A percentile compares a stretch with the other conserved stretches of the same genome.
Conservation (phyloP, 2,113 vertebrate genomes). For the Saguinus midas region DNA sequence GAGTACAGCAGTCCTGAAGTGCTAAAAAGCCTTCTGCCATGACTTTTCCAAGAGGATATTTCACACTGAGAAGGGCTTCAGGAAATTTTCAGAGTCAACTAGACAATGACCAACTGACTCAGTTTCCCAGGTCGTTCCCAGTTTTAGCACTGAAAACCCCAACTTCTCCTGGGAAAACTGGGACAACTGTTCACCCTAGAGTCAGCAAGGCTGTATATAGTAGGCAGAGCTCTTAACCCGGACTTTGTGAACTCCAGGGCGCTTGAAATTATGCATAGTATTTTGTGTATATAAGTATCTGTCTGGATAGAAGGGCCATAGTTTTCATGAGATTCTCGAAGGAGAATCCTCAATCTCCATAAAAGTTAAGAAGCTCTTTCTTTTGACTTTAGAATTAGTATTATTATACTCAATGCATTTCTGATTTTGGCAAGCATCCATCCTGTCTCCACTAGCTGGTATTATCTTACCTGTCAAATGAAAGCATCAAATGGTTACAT, state of each 20-base stretch:
- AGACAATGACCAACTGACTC: background rate
- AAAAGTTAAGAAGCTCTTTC: background rate
- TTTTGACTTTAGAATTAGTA: background rate
- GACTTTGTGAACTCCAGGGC: background rate
- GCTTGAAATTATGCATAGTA: background rate
- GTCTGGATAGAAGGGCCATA: background rate
- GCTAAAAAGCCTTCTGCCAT: background rate
- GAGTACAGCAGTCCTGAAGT: background rate
- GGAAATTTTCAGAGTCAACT: background rate
- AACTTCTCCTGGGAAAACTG: background rate
- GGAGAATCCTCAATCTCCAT: background rate
- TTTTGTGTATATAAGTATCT: background rate
- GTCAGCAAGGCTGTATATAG: background rate
- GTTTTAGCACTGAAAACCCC: background rate
- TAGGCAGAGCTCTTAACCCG: background rate
- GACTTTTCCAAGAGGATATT: background rate
- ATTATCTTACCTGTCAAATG: background rate
- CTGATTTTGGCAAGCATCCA: background rate
- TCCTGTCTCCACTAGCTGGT: background rate
- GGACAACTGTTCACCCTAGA: background rate
- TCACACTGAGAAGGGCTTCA: background rate
- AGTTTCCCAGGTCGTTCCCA: background rate
- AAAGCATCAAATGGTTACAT: background rate
- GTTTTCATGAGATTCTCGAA: background rate
- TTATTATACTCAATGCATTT: background rate